Evolutionary conservation across 2,113 vertebrate genomes (phyloP).

Genomic region (Deroptyus accipitrinus): DNA sequence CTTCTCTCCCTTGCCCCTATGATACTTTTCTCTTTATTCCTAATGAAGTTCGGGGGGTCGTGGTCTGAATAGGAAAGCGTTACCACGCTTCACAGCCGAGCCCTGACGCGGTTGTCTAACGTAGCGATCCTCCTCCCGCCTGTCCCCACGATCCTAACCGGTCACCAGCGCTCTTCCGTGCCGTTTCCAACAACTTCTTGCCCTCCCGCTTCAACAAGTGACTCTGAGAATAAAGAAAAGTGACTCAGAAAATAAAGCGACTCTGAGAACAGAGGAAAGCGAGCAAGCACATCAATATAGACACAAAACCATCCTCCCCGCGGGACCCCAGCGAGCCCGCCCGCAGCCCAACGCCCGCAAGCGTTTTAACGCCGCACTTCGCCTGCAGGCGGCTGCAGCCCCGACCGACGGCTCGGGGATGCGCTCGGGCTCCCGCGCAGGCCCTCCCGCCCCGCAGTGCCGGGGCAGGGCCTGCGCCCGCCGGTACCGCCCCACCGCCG

Average conservation of each 20-base stretch:
- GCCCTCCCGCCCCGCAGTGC: too few relatives aligned
- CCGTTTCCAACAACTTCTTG: neutral
- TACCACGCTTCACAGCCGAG: neutral
- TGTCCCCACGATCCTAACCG: fast-evolving
- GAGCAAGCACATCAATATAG: neutral
- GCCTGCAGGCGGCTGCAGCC: fast-evolving
- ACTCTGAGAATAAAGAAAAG: neutral
- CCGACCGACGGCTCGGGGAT: neutral
- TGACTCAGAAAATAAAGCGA: neutral
- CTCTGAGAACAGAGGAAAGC: neutral
- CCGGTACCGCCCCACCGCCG: neutral
- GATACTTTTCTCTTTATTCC: neutral
- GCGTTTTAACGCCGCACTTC: fast-evolving
- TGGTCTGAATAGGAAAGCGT: fast-evolving
- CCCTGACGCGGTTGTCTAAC: fast-evolving
- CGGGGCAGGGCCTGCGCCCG: too few relatives aligned
- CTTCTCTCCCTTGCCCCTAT: neutral
- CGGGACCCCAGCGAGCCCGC: fast-evolving
- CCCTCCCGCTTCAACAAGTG: neutral
- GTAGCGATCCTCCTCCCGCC: neutral
- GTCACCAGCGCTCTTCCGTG: fast-evolving
- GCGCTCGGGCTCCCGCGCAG: too few relatives aligned
- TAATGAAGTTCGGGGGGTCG: fast-evolving
- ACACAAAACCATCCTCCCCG: neutral
- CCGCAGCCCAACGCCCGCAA: neutral